These are phyloP conservation scores for Xyliphius kryptos DNA, from an alignment of 2,113 vertebrate species.

Conservation along the genomic window DNA sequence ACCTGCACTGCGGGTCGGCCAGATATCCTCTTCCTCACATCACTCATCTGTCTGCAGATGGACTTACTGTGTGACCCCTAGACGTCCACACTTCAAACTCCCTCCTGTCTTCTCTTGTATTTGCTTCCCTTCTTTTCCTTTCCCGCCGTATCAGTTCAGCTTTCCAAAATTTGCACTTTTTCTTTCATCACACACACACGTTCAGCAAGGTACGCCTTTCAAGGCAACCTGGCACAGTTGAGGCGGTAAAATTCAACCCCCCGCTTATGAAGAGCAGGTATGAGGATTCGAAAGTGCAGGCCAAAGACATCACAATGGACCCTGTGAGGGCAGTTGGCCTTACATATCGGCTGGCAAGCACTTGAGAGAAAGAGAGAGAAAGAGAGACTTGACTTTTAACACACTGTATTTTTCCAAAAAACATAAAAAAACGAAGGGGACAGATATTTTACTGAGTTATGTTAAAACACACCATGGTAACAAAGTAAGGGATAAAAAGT, in stretches of 20 bases:
- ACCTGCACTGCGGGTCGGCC: not conserved
- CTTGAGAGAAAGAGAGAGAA: constrained; percentile 18
- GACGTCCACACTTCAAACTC: constrained; percentile 39
- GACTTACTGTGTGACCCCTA: constrained; percentile 37
- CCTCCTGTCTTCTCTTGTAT: constrained; percentile 3
- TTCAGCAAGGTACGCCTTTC: constrained; percentile 10
- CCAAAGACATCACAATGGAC: constrained; percentile 35
- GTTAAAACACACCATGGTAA: too few relatives aligned
- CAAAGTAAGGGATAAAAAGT: too few relatives aligned
- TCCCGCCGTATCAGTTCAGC: not conserved
- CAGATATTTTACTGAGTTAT: too few relatives aligned
- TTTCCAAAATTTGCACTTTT: not conserved
- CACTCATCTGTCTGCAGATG: constrained; percentile 37
- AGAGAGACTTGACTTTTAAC: too few relatives aligned
- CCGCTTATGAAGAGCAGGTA: constrained; percentile 19
- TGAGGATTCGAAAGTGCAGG: constrained; percentile 15
- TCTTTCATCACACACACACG: constrained; percentile 12
- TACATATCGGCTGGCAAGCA: constrained; percentile 60
- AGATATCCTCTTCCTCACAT: constrained; percentile 10
- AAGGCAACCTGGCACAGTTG: constrained; percentile 10
- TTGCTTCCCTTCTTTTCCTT: not conserved
- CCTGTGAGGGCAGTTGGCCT: constrained; percentile 29
- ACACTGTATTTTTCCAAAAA: too few relatives aligned
- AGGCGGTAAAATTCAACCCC: constrained; percentile 28
- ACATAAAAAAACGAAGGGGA: too few relatives aligned